A percentile compares a stretch with the other conserved stretches of the same genome.
Evolutionary conservation across 2,888 invertebrate species (phyloP).

Genomic region (Pantelozetes paolii): DNA sequence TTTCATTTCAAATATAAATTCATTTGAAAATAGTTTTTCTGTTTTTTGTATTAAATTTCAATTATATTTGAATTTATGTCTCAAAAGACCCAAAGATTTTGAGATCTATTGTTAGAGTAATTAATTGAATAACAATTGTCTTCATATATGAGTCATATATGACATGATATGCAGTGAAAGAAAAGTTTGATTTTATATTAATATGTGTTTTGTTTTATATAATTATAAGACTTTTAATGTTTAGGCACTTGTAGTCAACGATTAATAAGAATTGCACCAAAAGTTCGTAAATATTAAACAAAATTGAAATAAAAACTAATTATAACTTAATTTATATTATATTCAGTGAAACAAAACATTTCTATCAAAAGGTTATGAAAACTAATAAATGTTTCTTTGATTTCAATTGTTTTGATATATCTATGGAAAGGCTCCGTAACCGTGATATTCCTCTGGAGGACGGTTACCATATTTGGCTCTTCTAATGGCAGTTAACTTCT

Average conservation of each 20-base stretch:
- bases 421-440: slow-evolving; percentile 41
- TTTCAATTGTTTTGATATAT: background rate
- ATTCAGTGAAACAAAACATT: too few species aligned
- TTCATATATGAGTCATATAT: slow-evolving; percentile 3
- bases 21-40: background rate
- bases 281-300: background rate
- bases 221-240: background rate
- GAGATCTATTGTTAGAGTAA: slow-evolving; percentile 27
- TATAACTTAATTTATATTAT: background rate
- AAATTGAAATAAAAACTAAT: background rate
- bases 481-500: slow-evolving; percentile 80
- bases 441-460: slow-evolving; percentile 48
- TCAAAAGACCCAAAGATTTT: background rate
- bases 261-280: slow-evolving; percentile 28
- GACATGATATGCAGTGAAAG: background rate
- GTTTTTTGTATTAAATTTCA: background rate
- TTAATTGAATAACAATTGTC: slow-evolving; percentile 4
- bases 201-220: background rate
- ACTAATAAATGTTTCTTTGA: background rate
- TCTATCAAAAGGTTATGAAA: slow-evolving; percentile 14
- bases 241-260: slow-evolving; percentile 14
- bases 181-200: background rate
- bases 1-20: background rate
- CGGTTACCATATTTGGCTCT: slow-evolving; percentile 75
- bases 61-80: background rate